These are phyloP conservation scores for Drosophila ambigua DNA, from an alignment of 1,140 invertebrate species.

Conservation along the genomic window DNA sequence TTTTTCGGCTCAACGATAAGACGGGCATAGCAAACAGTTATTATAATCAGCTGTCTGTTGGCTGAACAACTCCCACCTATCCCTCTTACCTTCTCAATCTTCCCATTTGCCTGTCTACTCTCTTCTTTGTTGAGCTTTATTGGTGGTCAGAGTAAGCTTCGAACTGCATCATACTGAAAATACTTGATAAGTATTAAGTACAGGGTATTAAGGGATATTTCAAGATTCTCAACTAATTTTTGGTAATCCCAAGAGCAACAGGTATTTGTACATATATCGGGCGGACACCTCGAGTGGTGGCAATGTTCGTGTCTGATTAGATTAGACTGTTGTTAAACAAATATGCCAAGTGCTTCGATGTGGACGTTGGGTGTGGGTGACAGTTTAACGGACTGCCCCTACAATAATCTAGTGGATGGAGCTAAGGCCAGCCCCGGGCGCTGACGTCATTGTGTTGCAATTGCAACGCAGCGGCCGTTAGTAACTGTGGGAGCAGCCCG, in stretches of 20 bases:
- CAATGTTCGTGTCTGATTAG: conserved; percentile 26
- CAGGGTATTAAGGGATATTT: too few species aligned
- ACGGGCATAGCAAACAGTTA: not conserved
- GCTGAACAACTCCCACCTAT: not conserved
- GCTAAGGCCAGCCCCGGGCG: too few species aligned
- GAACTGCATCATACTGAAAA: too few species aligned
- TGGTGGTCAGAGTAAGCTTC: too few species aligned
- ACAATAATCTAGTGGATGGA: conserved; percentile 27
- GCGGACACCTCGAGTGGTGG: conserved; percentile 22
- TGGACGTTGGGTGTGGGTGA: conserved; percentile 10
- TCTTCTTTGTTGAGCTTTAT: too few species aligned
- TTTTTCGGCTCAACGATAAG: too few species aligned
- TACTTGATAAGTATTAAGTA: too few species aligned
- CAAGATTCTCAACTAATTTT: too few species aligned
- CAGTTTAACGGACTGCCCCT: conserved; percentile 32
- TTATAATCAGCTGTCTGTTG: conserved; percentile 1
- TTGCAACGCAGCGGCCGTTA: conserved; percentile 6
- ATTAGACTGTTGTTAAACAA: conserved; percentile 28
- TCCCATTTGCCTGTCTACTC: not conserved
- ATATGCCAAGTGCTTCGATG: not conserved
- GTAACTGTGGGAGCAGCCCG: not conserved
- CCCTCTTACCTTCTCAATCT: too few species aligned
- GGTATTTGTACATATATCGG: not conserved
- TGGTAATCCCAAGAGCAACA: too few species aligned
- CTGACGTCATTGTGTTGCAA: conserved; percentile 48